Percentiles rank a stretch among this genome's conserved stretches.
phyloP scores from a whole-genome alignment of 2,888 invertebrate species.

The Tenthredo notha region DNA sequence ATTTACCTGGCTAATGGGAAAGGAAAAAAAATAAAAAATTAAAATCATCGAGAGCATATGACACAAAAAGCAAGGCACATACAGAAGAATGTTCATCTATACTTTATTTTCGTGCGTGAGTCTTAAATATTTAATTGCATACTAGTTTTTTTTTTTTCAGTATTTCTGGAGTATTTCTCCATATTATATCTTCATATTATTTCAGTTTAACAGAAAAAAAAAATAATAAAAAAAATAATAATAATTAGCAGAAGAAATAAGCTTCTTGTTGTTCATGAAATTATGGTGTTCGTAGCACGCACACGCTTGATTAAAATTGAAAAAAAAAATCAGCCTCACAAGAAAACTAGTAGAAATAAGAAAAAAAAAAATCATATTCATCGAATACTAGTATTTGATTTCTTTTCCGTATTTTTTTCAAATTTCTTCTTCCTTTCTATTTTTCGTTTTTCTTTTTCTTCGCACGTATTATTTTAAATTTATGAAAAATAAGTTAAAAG shows the following conservation, averaged over 20 bases:
- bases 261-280: neutral
- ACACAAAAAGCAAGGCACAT: slow-evolving; percentile 50
- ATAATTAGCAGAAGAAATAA: neutral
- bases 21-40: neutral
- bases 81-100: slow-evolving; percentile 43
- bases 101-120: slow-evolving; percentile 32
- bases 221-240: neutral
- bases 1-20: neutral
- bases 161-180: neutral
- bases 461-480: slow-evolving; percentile 27
- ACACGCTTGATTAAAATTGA: slow-evolving; percentile 16
- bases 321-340: slow-evolving; percentile 10
- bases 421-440: neutral
- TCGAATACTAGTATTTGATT: neutral
- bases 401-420: neutral
- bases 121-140: neutral
- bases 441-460: slow-evolving; percentile 5
- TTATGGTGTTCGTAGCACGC: neutral
- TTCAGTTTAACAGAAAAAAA: neutral
- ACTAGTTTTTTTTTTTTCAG: neutral
- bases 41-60: slow-evolving; percentile 1
- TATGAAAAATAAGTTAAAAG: slow-evolving; percentile 37
- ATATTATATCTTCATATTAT: neutral
- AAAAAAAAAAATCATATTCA: neutral
- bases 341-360: neutral